phyloP scores from a whole-genome alignment of 2,888 invertebrate genomes.

The Hoplodrina ambigua region DNA sequence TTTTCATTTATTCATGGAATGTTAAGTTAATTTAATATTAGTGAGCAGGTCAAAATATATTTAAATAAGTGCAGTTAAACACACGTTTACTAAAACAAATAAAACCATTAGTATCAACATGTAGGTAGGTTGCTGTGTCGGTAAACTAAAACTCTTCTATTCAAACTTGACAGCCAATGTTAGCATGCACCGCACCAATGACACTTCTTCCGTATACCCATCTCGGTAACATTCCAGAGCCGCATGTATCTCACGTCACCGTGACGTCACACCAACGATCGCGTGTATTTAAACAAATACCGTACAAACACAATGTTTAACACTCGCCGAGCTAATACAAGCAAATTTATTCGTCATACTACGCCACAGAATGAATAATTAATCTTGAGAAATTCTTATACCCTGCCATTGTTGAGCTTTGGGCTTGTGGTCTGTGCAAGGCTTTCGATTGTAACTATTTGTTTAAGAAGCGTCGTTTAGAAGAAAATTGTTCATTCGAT shows the following conservation, averaged over 20 bases:
- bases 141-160: background rate
- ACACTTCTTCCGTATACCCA: background rate
- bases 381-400: slow-evolving; percentile 58
- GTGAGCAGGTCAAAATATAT: background rate
- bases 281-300: slow-evolving; percentile 61
- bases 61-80: background rate
- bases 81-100: background rate
- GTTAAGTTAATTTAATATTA: background rate
- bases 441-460: slow-evolving; percentile 12
- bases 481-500: background rate
- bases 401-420: slow-evolving; percentile 46
- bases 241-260: slow-evolving; percentile 18
- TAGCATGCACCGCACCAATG: background rate
- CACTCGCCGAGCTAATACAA: slow-evolving; percentile 67
- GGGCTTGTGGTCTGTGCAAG: slow-evolving; percentile 30
- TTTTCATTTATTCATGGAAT: background rate
- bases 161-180: background rate
- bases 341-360: slow-evolving; percentile 79
- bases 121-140: background rate
- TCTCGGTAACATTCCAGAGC: slow-evolving; percentile 14
- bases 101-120: background rate
- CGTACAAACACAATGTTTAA: slow-evolving; percentile 62
- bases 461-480: background rate
- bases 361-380: slow-evolving; percentile 75
- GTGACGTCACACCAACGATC: slow-evolving; percentile 54